Conservation (phyloP, 2,888 invertebrate species). For the Anodontia alba region DNA sequence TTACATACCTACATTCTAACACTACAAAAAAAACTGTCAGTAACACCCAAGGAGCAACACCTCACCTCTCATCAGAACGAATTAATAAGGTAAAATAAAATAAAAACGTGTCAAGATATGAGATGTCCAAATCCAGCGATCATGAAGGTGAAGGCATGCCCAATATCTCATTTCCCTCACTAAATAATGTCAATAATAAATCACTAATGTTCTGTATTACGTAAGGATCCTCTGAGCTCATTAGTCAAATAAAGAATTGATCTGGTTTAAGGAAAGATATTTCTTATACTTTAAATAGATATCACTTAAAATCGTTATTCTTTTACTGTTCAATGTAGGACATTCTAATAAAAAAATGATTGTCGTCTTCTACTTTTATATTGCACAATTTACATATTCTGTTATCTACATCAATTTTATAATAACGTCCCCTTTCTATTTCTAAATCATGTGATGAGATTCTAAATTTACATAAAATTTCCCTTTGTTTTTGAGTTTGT, state of each 20-base stretch:
- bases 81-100: no score
- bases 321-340: background rate
- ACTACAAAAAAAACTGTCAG: no score
- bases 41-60: no score
- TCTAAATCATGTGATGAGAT: background rate
- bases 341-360: background rate
- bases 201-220: no score
- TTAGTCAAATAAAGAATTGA: background rate
- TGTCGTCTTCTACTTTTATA: background rate
- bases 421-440: background rate
- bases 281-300: background rate
- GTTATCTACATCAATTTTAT: background rate
- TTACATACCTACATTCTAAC: no score
- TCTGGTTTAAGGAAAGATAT: background rate
- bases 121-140: no score
- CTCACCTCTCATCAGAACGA: no score
- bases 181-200: no score
- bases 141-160: no score
- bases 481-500: background rate
- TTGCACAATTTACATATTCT: slow-evolving; percentile 11
- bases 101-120: no score
- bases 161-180: no score
- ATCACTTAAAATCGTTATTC: background rate
- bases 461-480: background rate
- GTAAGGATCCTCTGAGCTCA: background rate